Base-by-base conservation (phyloP, 2,113 vertebrate species). In the Sorex fumeus region DNA sequence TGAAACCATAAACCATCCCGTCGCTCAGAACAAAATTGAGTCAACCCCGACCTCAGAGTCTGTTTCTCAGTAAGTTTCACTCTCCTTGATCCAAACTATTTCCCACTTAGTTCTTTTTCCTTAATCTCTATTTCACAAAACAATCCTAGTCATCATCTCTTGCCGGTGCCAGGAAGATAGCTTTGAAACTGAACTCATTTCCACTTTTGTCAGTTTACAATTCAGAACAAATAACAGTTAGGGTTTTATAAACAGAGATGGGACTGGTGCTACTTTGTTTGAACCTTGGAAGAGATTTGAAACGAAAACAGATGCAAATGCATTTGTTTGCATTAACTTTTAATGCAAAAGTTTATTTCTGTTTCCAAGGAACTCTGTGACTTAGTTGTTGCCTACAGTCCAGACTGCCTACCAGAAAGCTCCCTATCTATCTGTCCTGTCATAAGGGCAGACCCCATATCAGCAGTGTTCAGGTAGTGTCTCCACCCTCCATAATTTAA, bases 301-400 rank as follows among this genome's bases (percentile, higher is more conserved):
- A 85, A 43, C 1, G 25, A 75, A 83, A 94, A 87, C 64, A 90
- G 50, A 92, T 66, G 19, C 53, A 75, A 77, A 66, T 15, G 34
- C 30, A 50, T 50, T 50, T 50, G 47, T 50, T 50, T 50, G 47
- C 47, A 50, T 60, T 60, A 19, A 60, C 4, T 19, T 60, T 60
- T 60, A 23, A 60, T 60, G 57, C 57, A 60, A 60, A 60, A 7
- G 19, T 16, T 60, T 60, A 60, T 1, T 47, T 64, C 91, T 83
- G 15, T 57, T 74, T 86, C n/a, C 11, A 45, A 81, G 5, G 34
- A n/a, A 23, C 12, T 60, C 9, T 66, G 34, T 30, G 18, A 47
- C 25, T 70, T 80, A 76, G 4, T 76, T 76, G 27, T 18, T 67
- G 13, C 30, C 80, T 78, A 0, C 47, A 45, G 40, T 87, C 69